A percentile compares a stretch with the other conserved stretches of the same genome.
Conservation (phyloP, 2,113 vertebrate species). For the Notothenia rossii region DNA sequence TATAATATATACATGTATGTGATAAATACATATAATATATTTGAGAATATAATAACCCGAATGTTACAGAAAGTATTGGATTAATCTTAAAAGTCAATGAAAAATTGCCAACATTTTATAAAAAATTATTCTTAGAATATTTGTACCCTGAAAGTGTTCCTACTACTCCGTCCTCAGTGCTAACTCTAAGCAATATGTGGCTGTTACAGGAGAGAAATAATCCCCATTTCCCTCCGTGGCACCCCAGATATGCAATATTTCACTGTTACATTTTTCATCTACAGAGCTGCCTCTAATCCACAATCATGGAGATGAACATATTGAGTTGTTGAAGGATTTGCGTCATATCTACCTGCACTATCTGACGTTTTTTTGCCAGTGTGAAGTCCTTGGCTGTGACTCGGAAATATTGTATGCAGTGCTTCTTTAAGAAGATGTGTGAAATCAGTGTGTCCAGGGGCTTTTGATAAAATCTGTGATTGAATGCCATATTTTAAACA, state of each 20-base stretch:
- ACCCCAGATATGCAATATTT: conserved; percentile 67
- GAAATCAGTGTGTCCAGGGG: conserved; percentile 37
- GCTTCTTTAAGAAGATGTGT: conserved; percentile 43
- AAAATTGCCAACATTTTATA: no score
- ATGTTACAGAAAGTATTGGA: not conserved
- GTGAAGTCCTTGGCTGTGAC: conserved; percentile 25
- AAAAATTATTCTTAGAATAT: not conserved
- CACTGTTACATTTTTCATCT: conserved; percentile 33
- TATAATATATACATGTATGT: not conserved
- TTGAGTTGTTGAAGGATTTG: conserved; percentile 40
- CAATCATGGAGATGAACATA: conserved; percentile 17
- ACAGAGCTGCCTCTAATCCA: conserved; percentile 53
- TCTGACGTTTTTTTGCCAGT: conserved; percentile 13
- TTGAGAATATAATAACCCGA: not conserved
- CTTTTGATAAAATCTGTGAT: conserved; percentile 43
- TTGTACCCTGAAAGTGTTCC: not conserved
- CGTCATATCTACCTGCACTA: conserved; percentile 39
- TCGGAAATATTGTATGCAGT: conserved; percentile 36
- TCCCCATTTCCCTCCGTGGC: conserved; percentile 34
- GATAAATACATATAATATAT: not conserved
- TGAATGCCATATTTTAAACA: conserved; percentile 72
- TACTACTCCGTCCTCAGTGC: not conserved
- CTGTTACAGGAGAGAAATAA: conserved; percentile 10
- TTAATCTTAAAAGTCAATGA: not conserved
- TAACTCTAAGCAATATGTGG: conserved; percentile 52